A percentile compares a stretch with the other conserved stretches of the same genome.
These are phyloP conservation scores for Brachyrhaphis roseni DNA, from an alignment of 2,797 vertebrate species.

Conservation along the genomic window DNA sequence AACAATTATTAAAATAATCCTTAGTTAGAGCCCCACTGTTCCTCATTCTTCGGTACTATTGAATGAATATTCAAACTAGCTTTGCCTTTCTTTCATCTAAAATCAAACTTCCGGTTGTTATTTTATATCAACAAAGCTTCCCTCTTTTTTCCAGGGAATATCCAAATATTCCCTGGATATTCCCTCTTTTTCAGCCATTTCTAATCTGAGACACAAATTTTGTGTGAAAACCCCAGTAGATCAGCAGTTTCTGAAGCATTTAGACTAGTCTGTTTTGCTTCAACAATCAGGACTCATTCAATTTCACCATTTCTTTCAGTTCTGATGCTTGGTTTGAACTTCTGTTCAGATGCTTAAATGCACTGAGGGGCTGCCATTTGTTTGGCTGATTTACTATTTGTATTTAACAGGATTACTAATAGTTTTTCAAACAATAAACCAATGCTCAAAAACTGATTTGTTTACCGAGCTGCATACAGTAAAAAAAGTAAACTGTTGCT, in stretches of 20 bases:
- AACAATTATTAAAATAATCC: too few species aligned
- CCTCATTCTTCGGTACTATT: not conserved
- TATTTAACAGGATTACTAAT: not conserved
- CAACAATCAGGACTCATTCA: not conserved
- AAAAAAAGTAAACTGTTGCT: not conserved
- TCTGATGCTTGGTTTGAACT: not conserved
- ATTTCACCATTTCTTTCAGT: not conserved
- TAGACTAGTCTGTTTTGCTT: not conserved
- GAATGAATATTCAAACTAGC: not conserved
- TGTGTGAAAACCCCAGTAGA: not conserved
- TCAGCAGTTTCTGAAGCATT: not conserved
- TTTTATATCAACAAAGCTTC: not conserved
- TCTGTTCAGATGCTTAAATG: not conserved
- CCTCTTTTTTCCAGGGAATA: too few species aligned
- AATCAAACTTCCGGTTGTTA: not conserved
- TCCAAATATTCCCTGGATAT: too few species aligned
- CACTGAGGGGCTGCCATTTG: not conserved
- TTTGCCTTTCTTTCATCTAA: not conserved
- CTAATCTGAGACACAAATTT: not conserved
- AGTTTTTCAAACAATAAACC: not conserved
- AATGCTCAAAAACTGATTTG: not conserved
- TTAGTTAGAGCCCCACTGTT: not conserved
- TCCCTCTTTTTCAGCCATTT: not conserved
- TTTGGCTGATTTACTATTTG: slow-evolving; percentile 1
- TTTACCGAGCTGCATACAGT: not conserved